Percentiles rank a stretch among this genome's conserved stretches.
Evolutionary conservation across 2,797 vertebrate species (phyloP).

Genomic region (Ctenopoma kingsleyae): DNA sequence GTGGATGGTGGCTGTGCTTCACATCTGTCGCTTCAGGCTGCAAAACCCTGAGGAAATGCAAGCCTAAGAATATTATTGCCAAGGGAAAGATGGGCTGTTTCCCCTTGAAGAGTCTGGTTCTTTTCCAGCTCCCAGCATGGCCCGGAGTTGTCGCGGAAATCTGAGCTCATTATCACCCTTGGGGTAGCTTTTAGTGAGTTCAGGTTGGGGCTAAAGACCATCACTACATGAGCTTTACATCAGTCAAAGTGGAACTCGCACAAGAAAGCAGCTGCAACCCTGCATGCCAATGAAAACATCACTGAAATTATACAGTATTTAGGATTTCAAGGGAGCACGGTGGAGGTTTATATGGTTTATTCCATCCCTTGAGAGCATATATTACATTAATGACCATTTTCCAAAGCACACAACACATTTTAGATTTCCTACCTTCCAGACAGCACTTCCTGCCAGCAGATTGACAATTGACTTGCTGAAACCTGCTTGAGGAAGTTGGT

Average conservation of each 20-base stretch:
- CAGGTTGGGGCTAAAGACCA: slow-evolving; percentile 25
- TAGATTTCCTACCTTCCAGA: slow-evolving; percentile 2
- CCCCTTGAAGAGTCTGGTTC: slow-evolving; percentile 21
- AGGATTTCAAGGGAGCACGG: slow-evolving; percentile 1
- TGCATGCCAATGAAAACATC: slow-evolving; percentile 16
- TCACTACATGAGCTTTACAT: slow-evolving; percentile 7
- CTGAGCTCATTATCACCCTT: slow-evolving; percentile 48
- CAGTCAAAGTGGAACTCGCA: slow-evolving; percentile 30
- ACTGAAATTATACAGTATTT: slow-evolving; percentile 5
- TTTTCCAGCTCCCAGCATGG: slow-evolving; percentile 33
- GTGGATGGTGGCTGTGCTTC: slow-evolving; percentile 38
- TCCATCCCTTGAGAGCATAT: slow-evolving; percentile 11
- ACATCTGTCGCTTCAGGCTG: slow-evolving; percentile 59
- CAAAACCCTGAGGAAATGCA: slow-evolving; percentile 50
- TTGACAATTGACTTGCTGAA: slow-evolving; percentile 21
- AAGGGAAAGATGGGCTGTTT: slow-evolving; percentile 18
- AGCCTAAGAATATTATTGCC: slow-evolving; percentile 38
- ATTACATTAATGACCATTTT: slow-evolving; percentile 25
- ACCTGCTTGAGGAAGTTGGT: slow-evolving; percentile 4
- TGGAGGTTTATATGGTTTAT: slow-evolving; percentile 15
- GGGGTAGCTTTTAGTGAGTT: slow-evolving; percentile 38
- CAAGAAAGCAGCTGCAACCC: slow-evolving; percentile 11
- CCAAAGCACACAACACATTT: slow-evolving; percentile 6
- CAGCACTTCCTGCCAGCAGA: slow-evolving; percentile 13
- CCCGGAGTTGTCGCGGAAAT: slow-evolving; percentile 42